Evolutionary conservation across 1,140 invertebrate genomes (phyloP).

Genomic region (Bombus confusus): DNA sequence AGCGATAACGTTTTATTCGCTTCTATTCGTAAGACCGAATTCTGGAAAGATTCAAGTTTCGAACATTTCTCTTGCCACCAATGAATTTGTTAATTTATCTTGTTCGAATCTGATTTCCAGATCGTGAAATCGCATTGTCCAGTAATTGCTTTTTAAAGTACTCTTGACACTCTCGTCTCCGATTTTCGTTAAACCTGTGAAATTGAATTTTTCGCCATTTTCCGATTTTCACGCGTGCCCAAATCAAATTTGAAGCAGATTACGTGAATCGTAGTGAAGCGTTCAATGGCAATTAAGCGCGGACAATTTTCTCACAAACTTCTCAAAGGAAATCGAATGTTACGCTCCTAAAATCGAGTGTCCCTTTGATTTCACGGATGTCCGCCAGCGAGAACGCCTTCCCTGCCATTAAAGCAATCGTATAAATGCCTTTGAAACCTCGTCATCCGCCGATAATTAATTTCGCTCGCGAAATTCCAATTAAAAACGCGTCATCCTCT

Average conservation of each 20-base stretch:
- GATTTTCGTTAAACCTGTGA: not conserved
- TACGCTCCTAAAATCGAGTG: no score
- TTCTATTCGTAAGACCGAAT: no score
- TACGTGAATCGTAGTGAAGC: no score
- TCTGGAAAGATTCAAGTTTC: no score
- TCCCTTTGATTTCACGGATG: no score
- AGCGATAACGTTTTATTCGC: no score
- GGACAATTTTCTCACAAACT: no score
- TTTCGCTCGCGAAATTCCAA: not conserved
- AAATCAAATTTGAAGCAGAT: not conserved
- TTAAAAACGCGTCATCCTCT: constrained; percentile 11
- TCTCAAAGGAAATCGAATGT: no score
- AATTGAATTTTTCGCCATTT: not conserved
- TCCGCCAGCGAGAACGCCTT: not conserved
- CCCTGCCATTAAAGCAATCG: not conserved
- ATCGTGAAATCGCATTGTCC: not conserved
- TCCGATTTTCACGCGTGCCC: not conserved
- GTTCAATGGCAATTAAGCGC: not conserved
- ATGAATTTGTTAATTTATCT: no score
- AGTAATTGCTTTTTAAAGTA: not conserved
- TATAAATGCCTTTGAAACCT: not conserved
- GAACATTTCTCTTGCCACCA: no score
- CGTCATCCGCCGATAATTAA: constrained; percentile 4
- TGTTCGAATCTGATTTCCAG: no score
- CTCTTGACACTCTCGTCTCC: not conserved